Evolutionary conservation across 2,888 invertebrate genomes (phyloP).

Genomic region (Perdita meconis): DNA sequence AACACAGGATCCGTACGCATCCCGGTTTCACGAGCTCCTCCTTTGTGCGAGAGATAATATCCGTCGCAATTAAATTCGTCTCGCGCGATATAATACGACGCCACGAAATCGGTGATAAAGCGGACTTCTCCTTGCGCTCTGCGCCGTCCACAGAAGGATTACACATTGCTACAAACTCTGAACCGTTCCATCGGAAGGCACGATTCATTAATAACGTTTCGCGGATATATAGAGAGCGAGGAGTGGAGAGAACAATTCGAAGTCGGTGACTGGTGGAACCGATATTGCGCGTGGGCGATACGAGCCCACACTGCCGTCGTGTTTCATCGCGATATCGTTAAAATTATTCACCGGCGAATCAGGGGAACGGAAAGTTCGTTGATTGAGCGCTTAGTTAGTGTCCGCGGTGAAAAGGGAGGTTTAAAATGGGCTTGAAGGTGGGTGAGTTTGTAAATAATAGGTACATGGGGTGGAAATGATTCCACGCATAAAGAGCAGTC

Average conservation of each 20-base stretch:
- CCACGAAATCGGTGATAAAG: conserved; percentile 51
- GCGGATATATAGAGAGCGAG: not conserved
- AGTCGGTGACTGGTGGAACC: conserved; percentile 36
- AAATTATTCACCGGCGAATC: conserved; percentile 5
- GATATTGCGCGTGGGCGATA: conserved; percentile 31
- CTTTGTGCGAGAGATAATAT: conserved; percentile 54
- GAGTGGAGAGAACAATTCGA: conserved; percentile 53
- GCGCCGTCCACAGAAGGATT: conserved; percentile 49
- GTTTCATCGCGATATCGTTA: conserved; percentile 6
- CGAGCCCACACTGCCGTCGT: not conserved
- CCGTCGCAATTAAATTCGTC: conserved; percentile 55
- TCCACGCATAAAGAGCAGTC: no score
- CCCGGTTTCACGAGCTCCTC: conserved; percentile 32
- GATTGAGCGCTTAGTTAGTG: not conserved
- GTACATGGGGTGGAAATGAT: no score
- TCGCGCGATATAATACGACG: conserved; percentile 43
- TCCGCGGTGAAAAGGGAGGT: not conserved
- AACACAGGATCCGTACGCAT: conserved; percentile 38
- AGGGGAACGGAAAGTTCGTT: not conserved
- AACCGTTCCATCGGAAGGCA: conserved; percentile 49
- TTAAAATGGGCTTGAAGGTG: not conserved
- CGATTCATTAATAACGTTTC: conserved; percentile 63
- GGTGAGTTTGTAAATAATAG: conserved; percentile 39
- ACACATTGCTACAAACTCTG: conserved; percentile 42
- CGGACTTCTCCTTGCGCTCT: conserved; percentile 20